Evolutionary conservation across 1,140 invertebrate species (phyloP), one percentile per base, ranked within the genome.

Genomic region (Hycleus phaleratus): DNA sequence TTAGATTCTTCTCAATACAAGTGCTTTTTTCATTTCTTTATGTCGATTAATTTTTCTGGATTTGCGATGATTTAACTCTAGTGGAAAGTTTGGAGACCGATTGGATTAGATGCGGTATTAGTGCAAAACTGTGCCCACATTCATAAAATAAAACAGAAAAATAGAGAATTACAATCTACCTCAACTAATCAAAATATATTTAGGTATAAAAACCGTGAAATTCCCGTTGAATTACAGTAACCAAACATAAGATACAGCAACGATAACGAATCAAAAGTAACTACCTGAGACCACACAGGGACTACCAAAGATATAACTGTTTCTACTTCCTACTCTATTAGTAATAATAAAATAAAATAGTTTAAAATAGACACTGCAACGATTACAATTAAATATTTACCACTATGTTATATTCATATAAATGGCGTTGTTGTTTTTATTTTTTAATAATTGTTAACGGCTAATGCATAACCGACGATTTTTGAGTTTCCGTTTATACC

Each of bases 111-210:
- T 68, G 64, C 53, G 68, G 68, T 69, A 68, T 71, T 58, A 60
- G 32, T 63, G 67, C 65, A 68, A 46, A 42, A 42, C 11, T 60
- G 64, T 71, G 69, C 68, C 66, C 63, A 68, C 47, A 58, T 42
- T 47, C 42, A 61, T 58, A 42, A 32, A 4, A 32, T 7, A 32
- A 32, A 32, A 7, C 4, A 32, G 4, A 32, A 32, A 32, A 5
- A 32, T 32, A 32, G 4, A 32, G 4, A 32, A 32, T 32, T 66
- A 67, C 67, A 70, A 71, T 70, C 70, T 71, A 71, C 70, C 70
- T 71, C 70, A 71, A 64, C 45, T 62, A 71, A 71, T 71, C 70
- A 71, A 71, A 71, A 71, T 69, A 68, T 62, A 63, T 69, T 68
- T 67, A 63, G 67, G 62, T 60, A 56, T 65, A 64, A 68, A 64